Evolutionary conservation across 1,140 invertebrate species (phyloP).

Genomic region (Nylanderia fulva): DNA sequence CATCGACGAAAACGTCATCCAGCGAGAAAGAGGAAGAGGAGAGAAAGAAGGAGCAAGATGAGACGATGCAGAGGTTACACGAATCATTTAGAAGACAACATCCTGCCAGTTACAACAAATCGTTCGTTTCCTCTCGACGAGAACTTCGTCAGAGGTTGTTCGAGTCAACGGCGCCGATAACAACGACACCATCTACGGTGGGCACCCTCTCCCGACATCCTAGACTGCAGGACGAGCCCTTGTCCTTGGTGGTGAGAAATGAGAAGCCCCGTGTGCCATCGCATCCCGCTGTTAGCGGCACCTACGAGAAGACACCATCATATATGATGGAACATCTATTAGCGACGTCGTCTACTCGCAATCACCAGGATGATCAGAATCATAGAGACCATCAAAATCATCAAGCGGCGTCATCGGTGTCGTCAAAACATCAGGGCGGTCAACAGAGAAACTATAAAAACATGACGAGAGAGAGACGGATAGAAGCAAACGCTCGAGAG

Average conservation of each 20-base stretch:
- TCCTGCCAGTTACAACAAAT: background rate
- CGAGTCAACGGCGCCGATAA: slow-evolving; percentile 51
- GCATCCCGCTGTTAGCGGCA: slow-evolving; percentile 84
- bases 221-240: slow-evolving; percentile 83
- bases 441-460: slow-evolving; percentile 97
- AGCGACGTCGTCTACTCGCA: slow-evolving; percentile 23
- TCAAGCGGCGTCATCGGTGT: slow-evolving; percentile 32
- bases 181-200: slow-evolving; percentile 48
- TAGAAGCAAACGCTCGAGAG: slow-evolving; percentile 97
- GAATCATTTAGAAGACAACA: slow-evolving; percentile 56
- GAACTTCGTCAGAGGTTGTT: slow-evolving; percentile 62
- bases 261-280: slow-evolving; percentile 86
- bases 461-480: slow-evolving; percentile 96
- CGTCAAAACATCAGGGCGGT: slow-evolving; percentile 66
- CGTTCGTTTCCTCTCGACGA: slow-evolving; percentile 6
- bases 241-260: slow-evolving; percentile 84
- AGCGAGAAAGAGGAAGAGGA: slow-evolving; percentile 37
- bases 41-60: slow-evolving; percentile 32
- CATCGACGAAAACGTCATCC: background rate
- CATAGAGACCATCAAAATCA: slow-evolving; percentile 57
- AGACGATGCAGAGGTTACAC: slow-evolving; percentile 61
- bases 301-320: slow-evolving; percentile 69
- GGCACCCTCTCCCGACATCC: slow-evolving; percentile 57
- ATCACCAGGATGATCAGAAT: slow-evolving; percentile 72
- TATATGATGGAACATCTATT: slow-evolving; percentile 47